Evolutionary conservation across 1,140 invertebrate genomes (phyloP).

Genomic region (Temnothorax nylanderi): DNA sequence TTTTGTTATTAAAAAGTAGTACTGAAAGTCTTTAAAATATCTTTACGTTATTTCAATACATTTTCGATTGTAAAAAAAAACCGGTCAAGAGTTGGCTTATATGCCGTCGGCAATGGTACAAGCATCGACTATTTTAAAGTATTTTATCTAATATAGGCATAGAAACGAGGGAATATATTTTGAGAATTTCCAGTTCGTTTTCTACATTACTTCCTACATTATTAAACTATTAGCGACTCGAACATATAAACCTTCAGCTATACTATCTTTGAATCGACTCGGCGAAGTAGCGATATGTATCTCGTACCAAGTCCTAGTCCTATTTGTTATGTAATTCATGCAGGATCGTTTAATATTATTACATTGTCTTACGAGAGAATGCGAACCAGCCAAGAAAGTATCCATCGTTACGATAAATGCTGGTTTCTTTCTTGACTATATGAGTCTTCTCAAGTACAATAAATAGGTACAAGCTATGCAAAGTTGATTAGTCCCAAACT

Average conservation of each 20-base stretch:
- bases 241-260: slow-evolving; percentile 28
- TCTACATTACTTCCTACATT: not conserved
- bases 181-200: not conserved
- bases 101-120: not conserved
- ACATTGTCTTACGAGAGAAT: slow-evolving; percentile 34
- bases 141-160: slow-evolving; percentile 44
- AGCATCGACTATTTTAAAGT: slow-evolving; percentile 24
- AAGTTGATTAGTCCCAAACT: slow-evolving; percentile 20
- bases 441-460: slow-evolving; percentile 58
- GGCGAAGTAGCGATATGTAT: slow-evolving; percentile 26
- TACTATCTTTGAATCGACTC: slow-evolving; percentile 43
- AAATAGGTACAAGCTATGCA: slow-evolving; percentile 69
- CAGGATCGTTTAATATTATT: slow-evolving; percentile 64
- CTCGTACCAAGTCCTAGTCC: slow-evolving; percentile 73
- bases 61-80: slow-evolving; percentile 1
- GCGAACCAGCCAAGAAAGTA: slow-evolving; percentile 17
- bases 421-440: slow-evolving; percentile 31
- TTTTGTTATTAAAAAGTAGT: slow-evolving; percentile 17
- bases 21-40: slow-evolving; percentile 27
- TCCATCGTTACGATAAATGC: not conserved
- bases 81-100: too few relatives aligned
- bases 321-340: slow-evolving; percentile 65
- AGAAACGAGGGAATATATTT: not conserved
- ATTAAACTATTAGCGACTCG: slow-evolving; percentile 27
- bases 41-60: not conserved